Evolutionary conservation across 2,797 vertebrate genomes (phyloP).

Genomic region (Florisuga fusca): DNA sequence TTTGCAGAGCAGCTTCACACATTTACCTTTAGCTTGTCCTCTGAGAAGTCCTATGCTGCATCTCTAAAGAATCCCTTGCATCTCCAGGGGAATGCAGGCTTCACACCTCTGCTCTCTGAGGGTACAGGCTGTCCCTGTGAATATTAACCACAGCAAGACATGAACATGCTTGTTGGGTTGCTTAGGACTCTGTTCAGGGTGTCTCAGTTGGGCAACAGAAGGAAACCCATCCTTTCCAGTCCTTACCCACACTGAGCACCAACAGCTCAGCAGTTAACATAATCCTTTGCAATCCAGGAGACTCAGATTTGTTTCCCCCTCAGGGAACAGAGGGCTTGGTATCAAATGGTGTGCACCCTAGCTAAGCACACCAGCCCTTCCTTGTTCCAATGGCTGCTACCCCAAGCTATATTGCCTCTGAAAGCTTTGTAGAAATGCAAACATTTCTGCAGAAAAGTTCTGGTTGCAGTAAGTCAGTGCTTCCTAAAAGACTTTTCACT

Average conservation of each 20-base stretch:
- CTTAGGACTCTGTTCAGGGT: neutral
- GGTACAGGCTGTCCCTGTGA: neutral
- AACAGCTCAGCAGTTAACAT: neutral
- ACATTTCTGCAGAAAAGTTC: neutral
- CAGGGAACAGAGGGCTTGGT: neutral
- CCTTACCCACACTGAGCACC: neutral
- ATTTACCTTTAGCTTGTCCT: constrained; percentile 12
- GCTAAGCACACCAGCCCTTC: neutral
- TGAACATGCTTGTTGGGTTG: neutral
- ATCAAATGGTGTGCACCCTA: neutral
- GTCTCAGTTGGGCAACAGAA: neutral
- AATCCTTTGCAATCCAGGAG: neutral
- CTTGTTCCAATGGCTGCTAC: neutral
- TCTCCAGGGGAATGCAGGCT: neutral
- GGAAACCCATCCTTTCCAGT: neutral
- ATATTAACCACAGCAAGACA: neutral
- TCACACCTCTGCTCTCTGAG: neutral
- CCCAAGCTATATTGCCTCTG: neutral
- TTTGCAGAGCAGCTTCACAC: neutral
- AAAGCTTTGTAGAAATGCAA: neutral
- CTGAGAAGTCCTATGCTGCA: neutral
- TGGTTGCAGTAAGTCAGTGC: neutral
- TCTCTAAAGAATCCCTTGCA: neutral
- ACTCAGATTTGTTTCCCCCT: accelerated
- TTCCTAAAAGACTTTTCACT: neutral